A percentile compares a stretch with the other conserved stretches of the same genome.
phyloP scores from a whole-genome alignment of 2,113 vertebrate species.

The Nanger granti region DNA sequence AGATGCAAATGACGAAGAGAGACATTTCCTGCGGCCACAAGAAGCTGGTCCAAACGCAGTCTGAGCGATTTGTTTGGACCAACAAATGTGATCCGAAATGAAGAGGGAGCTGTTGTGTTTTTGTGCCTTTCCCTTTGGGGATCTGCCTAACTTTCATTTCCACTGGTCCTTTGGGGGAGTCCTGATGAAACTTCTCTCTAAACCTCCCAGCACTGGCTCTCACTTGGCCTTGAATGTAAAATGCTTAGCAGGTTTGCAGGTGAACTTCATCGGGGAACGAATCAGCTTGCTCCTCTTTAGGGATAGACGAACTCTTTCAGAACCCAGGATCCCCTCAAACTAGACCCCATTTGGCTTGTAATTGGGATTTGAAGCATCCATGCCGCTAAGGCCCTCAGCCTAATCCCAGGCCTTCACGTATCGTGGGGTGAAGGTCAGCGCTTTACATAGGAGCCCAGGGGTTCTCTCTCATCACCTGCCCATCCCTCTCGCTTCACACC shows the following conservation, averaged over 20 bases:
- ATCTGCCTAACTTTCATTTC: not conserved
- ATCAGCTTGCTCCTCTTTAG: not conserved
- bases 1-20: no score
- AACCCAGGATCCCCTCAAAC: not conserved
- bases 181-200: not conserved
- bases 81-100: not conserved
- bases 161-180: not conserved
- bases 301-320: no score
- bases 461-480: accelerated
- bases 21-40: no score
- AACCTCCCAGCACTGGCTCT: not conserved
- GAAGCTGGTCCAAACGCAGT: no score
- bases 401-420: accelerated
- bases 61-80: not conserved
- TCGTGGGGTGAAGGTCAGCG: accelerated
- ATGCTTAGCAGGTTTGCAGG: not conserved
- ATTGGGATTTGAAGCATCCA: accelerated
- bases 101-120: accelerated
- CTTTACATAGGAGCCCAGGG: accelerated
- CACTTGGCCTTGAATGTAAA: accelerated
- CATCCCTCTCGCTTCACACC: accelerated
- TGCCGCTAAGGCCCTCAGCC: accelerated
- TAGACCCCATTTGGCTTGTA: no score
- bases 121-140: not conserved
- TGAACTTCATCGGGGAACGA: no score